phyloP scores from a whole-genome alignment of 1,140 invertebrate genomes.

The Pararge aegeria region DNA sequence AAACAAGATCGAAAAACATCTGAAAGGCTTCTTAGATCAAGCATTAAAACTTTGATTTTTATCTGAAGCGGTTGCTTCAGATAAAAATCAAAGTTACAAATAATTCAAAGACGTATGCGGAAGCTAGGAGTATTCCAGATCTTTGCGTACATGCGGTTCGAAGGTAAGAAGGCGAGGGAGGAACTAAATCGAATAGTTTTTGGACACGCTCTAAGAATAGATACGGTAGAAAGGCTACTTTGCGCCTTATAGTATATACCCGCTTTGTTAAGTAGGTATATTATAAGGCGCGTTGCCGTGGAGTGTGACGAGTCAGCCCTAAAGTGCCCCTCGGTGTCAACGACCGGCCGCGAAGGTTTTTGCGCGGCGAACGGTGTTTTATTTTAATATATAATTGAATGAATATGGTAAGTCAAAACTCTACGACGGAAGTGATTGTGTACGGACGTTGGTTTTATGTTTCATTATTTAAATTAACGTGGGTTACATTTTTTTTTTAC shows the following conservation, averaged over 20 bases:
- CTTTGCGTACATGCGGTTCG: no score
- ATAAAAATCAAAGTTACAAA: no score
- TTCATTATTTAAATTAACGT: slow-evolving; percentile 5
- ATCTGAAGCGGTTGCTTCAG: no score
- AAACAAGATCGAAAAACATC: no score
- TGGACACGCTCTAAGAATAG: no score
- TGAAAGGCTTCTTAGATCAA: no score
- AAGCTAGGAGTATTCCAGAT: no score
- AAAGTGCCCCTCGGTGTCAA: slow-evolving; percentile 73
- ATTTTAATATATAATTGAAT: slow-evolving; percentile 76
- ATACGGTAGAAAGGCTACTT: no score
- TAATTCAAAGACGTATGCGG: no score
- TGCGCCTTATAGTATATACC: slow-evolving; percentile 46
- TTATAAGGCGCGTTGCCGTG: slow-evolving; percentile 55
- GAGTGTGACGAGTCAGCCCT: slow-evolving; percentile 72
- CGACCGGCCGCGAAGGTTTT: slow-evolving; percentile 74
- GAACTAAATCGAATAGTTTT: no score
- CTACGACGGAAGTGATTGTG: slow-evolving; percentile 24
- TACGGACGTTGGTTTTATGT: slow-evolving; percentile 13
- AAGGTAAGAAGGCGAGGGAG: no score
- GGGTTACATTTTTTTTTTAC: slow-evolving; percentile 3
- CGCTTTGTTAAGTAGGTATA: slow-evolving; percentile 47
- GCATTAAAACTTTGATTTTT: no score
- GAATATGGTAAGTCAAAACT: slow-evolving; percentile 47
- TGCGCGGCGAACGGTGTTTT: slow-evolving; percentile 71